Evolutionary conservation across 1,140 invertebrate species (phyloP), one percentile per base, ranked within the genome.

Genomic region (Psix sp.): DNA sequence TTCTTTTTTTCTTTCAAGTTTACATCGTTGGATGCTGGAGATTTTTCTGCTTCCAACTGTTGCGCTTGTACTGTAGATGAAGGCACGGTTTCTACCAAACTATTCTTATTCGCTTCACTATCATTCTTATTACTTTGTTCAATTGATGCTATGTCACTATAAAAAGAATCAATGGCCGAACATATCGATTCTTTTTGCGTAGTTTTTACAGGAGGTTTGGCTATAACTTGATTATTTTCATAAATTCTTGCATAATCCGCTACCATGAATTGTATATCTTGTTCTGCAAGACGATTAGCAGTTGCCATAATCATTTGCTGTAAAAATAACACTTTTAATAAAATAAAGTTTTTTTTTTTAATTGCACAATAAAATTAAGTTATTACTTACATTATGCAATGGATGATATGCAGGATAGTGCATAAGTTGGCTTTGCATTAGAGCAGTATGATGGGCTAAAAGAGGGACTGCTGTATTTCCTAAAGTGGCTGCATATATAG

Each of bases 131-230:
- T 49, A 11, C 62, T 77, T 24, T 78, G 85, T 45, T 90, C 89
- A 11, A 90, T 84, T 9, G 88, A 85, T 3, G 90, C 90, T 16
- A 91, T 88, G 56, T 91, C 90, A 9, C 83, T 90, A 73, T 91
- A 91, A 80, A 91, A 91, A 2, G 88, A 90, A 79, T 90, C 87
- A 10, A 91, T 76, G 2, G 87, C 90, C 0, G 88, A 87, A 7
- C 83, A 81, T 0, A 85, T 66, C 11, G 82, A 82, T 31, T 88
- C 81, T 5, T 83, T 83, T 9, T 82, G 76, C 13, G 77, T 79
- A 35, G 77, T 80, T 40, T 86, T 84, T 1, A 86, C 73, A 0
- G 84, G 83, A 5, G 84, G 84, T 36, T 83, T 88, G 0, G 83
- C 80, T 18, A 86, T 86, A 6, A 86, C 82, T 60, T 86, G 82